Conservation (phyloP, 2,113 vertebrate genomes). For the Semnopithecus entellus region DNA sequence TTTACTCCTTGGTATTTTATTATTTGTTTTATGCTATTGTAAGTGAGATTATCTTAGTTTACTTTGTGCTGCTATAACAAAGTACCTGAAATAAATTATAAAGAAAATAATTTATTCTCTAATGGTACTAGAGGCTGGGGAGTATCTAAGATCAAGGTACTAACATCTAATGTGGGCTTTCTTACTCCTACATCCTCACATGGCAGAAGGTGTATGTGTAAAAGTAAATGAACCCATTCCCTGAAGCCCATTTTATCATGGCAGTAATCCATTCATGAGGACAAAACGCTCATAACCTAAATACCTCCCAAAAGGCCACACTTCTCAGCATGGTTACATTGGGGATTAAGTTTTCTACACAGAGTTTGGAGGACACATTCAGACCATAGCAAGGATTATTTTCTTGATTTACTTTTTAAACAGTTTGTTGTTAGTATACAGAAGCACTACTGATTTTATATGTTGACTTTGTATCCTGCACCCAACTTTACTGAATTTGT, state of each 20-base stretch:
- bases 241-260: no score
- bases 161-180: neutral
- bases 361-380: no score
- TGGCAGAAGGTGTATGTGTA: no score
- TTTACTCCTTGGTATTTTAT: neutral
- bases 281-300: no score
- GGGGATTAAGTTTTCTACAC: no score
- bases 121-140: neutral
- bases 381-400: neutral
- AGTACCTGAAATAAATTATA: neutral
- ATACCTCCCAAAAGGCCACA: no score
- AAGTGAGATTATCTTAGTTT: neutral
- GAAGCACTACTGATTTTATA: neutral
- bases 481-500: neutral
- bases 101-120: neutral
- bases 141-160: neutral
- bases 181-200: neutral
- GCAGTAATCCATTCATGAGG: no score
- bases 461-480: neutral
- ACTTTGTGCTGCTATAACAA: neutral
- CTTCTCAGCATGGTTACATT: no score
- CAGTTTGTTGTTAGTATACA: neutral
- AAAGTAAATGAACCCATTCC: no score
- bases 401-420: neutral
- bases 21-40: neutral